Conservation (phyloP, 2,888 invertebrate genomes). For the Eupithecia pulchellata region DNA sequence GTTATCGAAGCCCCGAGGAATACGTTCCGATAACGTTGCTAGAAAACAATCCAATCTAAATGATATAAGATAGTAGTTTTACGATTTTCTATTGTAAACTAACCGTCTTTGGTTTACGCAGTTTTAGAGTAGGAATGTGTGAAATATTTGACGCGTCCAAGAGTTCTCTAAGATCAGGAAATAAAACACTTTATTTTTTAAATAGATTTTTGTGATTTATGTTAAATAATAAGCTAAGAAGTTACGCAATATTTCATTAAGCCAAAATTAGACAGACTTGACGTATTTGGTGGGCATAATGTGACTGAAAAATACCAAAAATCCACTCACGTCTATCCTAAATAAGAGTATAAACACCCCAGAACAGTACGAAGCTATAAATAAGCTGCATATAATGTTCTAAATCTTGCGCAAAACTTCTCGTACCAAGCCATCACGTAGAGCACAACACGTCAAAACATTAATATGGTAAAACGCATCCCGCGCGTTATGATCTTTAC, state of each 20-base stretch:
- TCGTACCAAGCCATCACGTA: not conserved
- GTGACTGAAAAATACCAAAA: not conserved
- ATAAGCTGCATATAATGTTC: not conserved
- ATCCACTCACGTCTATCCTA: not conserved
- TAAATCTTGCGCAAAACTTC: not conserved
- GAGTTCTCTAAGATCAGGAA: not conserved
- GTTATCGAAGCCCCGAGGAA: not conserved
- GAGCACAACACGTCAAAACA: not conserved
- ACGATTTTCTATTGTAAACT: not conserved
- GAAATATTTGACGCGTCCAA: not conserved
- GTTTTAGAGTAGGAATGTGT: not conserved
- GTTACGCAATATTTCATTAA: no score
- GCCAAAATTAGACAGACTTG: not conserved
- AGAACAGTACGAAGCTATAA: no score
- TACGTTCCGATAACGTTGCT: not conserved
- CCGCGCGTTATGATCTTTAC: not conserved
- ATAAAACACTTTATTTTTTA: no score
- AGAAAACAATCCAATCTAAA: not conserved
- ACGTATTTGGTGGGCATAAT: not conserved
- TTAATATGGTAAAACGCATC: conserved; percentile 7
- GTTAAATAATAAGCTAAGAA: no score
- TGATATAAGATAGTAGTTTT: not conserved
- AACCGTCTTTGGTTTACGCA: not conserved
- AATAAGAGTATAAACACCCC: no score
- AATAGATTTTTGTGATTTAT: no score